phyloP scores from a whole-genome alignment of 2,113 vertebrate genomes.

The Progne subis region DNA sequence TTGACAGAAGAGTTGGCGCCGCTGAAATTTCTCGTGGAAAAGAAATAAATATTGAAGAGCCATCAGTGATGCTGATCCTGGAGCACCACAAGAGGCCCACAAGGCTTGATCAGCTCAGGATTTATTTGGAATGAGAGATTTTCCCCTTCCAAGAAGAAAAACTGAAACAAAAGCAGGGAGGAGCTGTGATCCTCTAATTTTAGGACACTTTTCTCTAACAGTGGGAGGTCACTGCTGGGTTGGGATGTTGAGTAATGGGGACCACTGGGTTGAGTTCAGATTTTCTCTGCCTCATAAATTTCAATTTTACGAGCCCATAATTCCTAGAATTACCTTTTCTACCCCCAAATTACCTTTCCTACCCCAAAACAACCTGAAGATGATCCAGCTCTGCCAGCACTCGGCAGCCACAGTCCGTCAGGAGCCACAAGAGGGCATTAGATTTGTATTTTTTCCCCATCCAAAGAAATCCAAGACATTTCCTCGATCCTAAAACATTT shows the following conservation, averaged over 20 bases:
- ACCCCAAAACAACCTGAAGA: not conserved
- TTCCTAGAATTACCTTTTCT: not conserved
- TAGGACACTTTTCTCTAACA: not conserved
- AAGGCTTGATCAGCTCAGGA: not conserved
- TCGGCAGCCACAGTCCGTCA: not conserved
- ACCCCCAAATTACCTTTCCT: not conserved
- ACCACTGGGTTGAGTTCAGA: not conserved
- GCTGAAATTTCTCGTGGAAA: not conserved
- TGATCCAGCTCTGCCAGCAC: not conserved
- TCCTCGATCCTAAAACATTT: not conserved
- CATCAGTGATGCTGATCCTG: not conserved
- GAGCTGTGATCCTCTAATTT: not conserved
- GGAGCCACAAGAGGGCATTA: constrained; percentile 55
- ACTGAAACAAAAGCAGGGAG: not conserved
- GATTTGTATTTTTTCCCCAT: not conserved
- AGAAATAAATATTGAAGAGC: not conserved
- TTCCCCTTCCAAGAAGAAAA: not conserved
- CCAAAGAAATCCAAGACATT: not conserved
- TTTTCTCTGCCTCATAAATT: not conserved
- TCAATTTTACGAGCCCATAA: not conserved
- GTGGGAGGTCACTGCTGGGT: not conserved
- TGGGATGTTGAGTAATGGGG: not conserved
- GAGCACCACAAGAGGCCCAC: accelerated
- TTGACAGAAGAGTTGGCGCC: not conserved
- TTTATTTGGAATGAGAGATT: not conserved